phyloP scores from a whole-genome alignment of 1,140 invertebrate species.

The Platorchestia sp. region DNA sequence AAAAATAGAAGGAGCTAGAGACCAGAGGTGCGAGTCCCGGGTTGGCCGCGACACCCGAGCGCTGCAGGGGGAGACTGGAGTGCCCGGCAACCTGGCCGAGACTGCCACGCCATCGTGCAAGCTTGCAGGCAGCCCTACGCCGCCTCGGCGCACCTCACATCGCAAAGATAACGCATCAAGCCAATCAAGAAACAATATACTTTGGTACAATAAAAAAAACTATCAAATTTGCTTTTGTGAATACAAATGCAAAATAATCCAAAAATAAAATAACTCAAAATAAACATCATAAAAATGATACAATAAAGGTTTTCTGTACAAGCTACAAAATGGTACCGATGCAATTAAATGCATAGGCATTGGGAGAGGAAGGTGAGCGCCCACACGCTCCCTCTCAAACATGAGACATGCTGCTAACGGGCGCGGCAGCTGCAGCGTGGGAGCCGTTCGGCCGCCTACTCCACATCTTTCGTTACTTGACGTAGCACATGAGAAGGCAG shows the following conservation, averaged over 20 bases:
- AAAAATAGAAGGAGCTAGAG: background rate
- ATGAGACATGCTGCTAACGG: conserved; percentile 19
- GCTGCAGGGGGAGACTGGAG: conserved; percentile 12
- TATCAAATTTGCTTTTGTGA: conserved; percentile 54
- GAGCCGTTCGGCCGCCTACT: background rate
- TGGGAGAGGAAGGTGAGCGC: conserved; percentile 35
- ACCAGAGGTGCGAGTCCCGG: background rate
- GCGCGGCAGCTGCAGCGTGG: background rate
- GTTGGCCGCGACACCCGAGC: background rate
- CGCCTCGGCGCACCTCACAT: background rate
- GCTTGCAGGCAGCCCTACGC: background rate
- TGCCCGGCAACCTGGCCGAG: background rate
- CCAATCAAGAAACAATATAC: conserved; percentile 52
- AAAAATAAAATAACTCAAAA: conserved; percentile 51
- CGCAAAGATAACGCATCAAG: conserved; percentile 24
- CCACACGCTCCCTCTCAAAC: conserved; percentile 25
- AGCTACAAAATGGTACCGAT: conserved; percentile 50
- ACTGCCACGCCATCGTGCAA: background rate
- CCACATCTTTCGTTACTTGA: conserved; percentile 20
- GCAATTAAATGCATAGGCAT: conserved; percentile 44
- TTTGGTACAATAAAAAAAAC: conserved; percentile 54
- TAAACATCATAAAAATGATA: conserved; percentile 55
- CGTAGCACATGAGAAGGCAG: conserved; percentile 40
- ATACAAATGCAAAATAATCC: conserved; percentile 31
- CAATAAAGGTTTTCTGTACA: conserved; percentile 55